Evolutionary conservation across 2,797 vertebrate genomes (phyloP).

Genomic region (Molossus alvarezi): DNA sequence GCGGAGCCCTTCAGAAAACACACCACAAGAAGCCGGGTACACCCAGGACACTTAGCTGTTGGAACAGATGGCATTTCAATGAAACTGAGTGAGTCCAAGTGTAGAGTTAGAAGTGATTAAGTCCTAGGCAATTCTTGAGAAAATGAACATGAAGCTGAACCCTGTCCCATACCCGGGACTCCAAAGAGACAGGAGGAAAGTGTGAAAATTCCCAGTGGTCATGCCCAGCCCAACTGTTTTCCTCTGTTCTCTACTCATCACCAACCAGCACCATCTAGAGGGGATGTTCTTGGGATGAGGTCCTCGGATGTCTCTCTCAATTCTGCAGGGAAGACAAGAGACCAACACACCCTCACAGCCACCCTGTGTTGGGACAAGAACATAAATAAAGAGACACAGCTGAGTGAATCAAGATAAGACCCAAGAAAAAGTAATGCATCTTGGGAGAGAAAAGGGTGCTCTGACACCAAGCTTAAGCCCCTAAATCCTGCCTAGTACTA

Average conservation of each 20-base stretch:
- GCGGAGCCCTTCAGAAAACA: not conserved
- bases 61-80: not conserved
- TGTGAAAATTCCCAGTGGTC: not conserved
- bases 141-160: not conserved
- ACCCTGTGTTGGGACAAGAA: not conserved
- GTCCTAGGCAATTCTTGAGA: not conserved
- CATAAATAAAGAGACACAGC: slow-evolving; percentile 69
- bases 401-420: slow-evolving; percentile 72
- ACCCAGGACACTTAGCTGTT: not conserved
- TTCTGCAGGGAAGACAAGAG: slow-evolving; percentile 35
- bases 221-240: not conserved
- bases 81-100: not conserved
- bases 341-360: not conserved
- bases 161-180: not conserved
- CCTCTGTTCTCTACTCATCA: not conserved
- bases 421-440: slow-evolving; percentile 53
- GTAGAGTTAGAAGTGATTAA: not conserved
- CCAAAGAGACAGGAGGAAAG: not conserved
- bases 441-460: slow-evolving; percentile 69
- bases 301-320: not conserved
- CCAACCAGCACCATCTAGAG: not conserved
- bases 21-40: not conserved
- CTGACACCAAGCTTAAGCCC: slow-evolving; percentile 74
- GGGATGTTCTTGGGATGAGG: not conserved
- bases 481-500: slow-evolving; percentile 70